These are phyloP conservation scores for Lasioglossum albipes DNA, from an alignment of 1,140 invertebrate species.

Conservation along the genomic window DNA sequence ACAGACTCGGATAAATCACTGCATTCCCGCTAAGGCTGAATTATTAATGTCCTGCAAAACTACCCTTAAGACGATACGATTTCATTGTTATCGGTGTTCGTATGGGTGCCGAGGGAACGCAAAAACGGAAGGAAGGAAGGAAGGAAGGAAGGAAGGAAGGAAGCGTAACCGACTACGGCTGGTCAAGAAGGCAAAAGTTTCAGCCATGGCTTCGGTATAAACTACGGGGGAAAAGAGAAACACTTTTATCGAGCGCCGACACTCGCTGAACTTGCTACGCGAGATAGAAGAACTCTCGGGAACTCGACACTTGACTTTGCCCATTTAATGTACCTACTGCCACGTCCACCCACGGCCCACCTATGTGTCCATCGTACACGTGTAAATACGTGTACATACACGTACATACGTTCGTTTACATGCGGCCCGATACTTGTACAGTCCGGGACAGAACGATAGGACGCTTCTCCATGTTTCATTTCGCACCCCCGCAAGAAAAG, in stretches of 20 bases:
- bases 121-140: slow-evolving; percentile 21
- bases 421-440: too few relatives aligned
- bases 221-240: slow-evolving; percentile 71
- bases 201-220: slow-evolving; percentile 58
- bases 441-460: too few relatives aligned
- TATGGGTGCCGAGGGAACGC: slow-evolving; percentile 23
- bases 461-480: too few relatives aligned
- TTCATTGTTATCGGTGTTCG: slow-evolving; percentile 50
- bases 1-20: neutral
- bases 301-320: slow-evolving; percentile 67
- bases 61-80: slow-evolving; percentile 38
- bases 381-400: neutral
- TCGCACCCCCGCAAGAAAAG: too few relatives aligned
- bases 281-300: slow-evolving; percentile 68
- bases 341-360: slow-evolving; percentile 8
- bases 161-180: slow-evolving; percentile 43
- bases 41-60: slow-evolving; percentile 45
- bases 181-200: slow-evolving; percentile 61
- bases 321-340: slow-evolving; percentile 67
- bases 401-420: slow-evolving; percentile 16
- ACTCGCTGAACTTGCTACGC: slow-evolving; percentile 69
- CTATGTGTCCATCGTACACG: too few relatives aligned
- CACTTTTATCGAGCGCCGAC: slow-evolving; percentile 75
- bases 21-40: slow-evolving; percentile 26
- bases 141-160: slow-evolving; percentile 20